Evolutionary conservation across 2,113 vertebrate species (phyloP).

Genomic region (Genyomyrus donnyi): DNA sequence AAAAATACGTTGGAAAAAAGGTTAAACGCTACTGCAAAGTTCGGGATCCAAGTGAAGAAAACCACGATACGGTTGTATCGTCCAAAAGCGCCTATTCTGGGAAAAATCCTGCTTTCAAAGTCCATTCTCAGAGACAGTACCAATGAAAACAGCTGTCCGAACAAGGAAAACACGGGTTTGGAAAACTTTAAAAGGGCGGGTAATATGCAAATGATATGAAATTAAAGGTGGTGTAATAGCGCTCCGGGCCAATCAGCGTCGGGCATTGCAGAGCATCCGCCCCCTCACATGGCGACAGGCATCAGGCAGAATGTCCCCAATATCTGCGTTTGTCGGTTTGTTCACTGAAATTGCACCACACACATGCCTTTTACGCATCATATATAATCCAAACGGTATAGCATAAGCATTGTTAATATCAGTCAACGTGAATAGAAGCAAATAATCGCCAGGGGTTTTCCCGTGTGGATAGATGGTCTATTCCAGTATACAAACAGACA

Average conservation of each 20-base stretch:
- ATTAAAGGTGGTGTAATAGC: not conserved
- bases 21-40: slow-evolving; percentile 61
- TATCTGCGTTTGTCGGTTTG: not conserved
- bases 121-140: slow-evolving; percentile 46
- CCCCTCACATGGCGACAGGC: not conserved
- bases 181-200: not conserved
- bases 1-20: slow-evolving; percentile 60
- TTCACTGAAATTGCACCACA: not conserved
- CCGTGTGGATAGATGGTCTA: not conserved
- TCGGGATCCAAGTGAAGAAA: slow-evolving; percentile 63
- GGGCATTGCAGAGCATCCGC: not conserved
- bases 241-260: not conserved
- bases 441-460: not conserved
- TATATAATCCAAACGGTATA: not conserved
- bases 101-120: slow-evolving; percentile 49
- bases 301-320: not conserved
- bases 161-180: not conserved
- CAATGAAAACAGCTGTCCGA: not conserved
- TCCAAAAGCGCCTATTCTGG: slow-evolving; percentile 59
- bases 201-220: not conserved
- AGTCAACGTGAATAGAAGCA: not conserved
- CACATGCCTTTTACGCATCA: not conserved
- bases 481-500: not conserved
- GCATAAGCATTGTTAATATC: not conserved
- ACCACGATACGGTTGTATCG: slow-evolving; percentile 57